These are phyloP conservation scores for Sinocyclocheilus maitianheensis DNA, from an alignment of 2,113 vertebrate genomes.

Conservation along the genomic window DNA sequence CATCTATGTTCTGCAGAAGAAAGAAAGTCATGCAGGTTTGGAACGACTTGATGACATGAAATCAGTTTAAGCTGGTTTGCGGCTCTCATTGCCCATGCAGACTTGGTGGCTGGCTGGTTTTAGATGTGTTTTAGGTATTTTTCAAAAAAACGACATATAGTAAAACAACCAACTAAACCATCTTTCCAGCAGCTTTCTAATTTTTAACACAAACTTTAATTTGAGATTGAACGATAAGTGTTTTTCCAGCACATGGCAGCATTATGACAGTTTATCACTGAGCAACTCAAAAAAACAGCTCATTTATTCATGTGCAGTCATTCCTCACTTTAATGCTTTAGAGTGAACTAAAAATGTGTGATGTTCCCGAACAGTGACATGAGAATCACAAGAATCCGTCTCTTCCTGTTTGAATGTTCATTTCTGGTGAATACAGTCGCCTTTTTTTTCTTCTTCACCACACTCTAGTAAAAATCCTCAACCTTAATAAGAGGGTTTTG, in stretches of 20 bases:
- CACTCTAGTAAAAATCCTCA: not conserved
- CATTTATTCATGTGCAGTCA: not conserved
- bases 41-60: too few relatives aligned
- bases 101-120: too few relatives aligned
- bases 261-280: not conserved
- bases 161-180: too few relatives aligned
- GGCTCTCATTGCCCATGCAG: too few relatives aligned
- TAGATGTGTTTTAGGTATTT: too few relatives aligned
- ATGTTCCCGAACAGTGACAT: constrained; percentile 2
- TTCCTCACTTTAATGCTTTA: constrained; percentile 14
- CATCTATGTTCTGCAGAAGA: too few relatives aligned
- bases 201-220: not conserved
- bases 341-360: not conserved
- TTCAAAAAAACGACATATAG: too few relatives aligned
- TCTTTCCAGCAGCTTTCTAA: not conserved
- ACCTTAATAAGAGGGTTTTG: not conserved
- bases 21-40: too few relatives aligned
- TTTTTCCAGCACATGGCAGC: not conserved
- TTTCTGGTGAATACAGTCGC: not conserved
- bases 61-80: too few relatives aligned
- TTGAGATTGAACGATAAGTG: not conserved
- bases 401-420: not conserved
- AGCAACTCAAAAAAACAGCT: not conserved
- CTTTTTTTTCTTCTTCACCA: not conserved
- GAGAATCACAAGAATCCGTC: not conserved